phyloP scores from a whole-genome alignment of 2,797 vertebrate genomes.

The Carcharodon carcharias region DNA sequence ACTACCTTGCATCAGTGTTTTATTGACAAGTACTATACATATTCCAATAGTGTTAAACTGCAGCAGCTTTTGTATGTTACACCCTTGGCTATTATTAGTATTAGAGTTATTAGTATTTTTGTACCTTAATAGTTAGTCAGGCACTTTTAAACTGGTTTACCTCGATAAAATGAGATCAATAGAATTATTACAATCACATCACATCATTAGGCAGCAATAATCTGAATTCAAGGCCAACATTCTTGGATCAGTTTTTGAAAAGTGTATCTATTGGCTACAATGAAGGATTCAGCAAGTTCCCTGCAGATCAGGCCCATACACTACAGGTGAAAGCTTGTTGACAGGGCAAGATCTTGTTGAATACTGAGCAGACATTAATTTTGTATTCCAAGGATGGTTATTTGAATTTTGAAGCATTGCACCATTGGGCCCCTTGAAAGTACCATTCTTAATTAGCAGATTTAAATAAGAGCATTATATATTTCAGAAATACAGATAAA shows the following conservation, averaged over 20 bases:
- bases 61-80: not conserved
- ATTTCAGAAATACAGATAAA: not conserved
- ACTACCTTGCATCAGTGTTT: not conserved
- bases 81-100: not conserved
- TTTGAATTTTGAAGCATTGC: not conserved
- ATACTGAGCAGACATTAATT: not conserved
- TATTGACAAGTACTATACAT: not conserved
- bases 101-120: not conserved
- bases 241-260: not conserved
- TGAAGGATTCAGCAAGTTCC: not conserved
- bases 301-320: not conserved
- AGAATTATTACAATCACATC: not conserved
- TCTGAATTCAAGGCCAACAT: not conserved
- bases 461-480: not conserved
- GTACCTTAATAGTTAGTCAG: not conserved
- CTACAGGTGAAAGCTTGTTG: not conserved
- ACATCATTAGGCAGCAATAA: not conserved
- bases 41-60: not conserved
- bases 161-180: not conserved
- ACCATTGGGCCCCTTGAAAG: not conserved
- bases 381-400: not conserved
- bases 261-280: not conserved
- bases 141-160: not conserved
- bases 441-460: not conserved
- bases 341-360: not conserved